Base-by-base conservation (phyloP, 1,140 invertebrate species). In the Achatina immaculata region DNA sequence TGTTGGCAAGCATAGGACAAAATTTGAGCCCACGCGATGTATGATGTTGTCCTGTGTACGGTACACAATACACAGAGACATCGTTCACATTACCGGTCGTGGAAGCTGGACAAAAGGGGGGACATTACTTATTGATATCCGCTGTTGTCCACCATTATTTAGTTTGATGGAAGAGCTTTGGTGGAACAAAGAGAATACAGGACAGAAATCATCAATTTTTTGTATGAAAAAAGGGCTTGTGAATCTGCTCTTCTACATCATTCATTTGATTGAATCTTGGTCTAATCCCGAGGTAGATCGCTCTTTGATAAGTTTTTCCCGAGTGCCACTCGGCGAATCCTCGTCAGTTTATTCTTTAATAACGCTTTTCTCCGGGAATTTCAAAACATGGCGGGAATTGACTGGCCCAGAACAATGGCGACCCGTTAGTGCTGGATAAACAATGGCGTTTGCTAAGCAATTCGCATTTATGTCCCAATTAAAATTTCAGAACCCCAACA, bases 111-210 rank as follows among this genome's bases (percentile, higher is more conserved):
- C 36, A 74, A 45, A 36, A 72, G 14, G 36, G 28, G 14, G n/a
- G 34, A 76, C 55, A 76, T 76, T 76, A 76, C 74, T 76, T 76
- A 76, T 76, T 76, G 38, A 76, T 76, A 58, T 43, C 55, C 14
- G 31, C 51, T 19, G 38, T 76, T 76, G 74, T 76, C 16, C 1
- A 43, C 48, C 40, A 19, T 19, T 62, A 34, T 76, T 62, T 55
- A 43, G 6, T n/a, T 38, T 76, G 74, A 76, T 76, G 74, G 34
- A 31, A 43, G 28, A 55, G 24, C 55, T 14, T 55, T n/a, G 11
- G 24, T n/a, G 11, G 24, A 34, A n/a, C 16, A 65, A 76, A 76
- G n/a, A n/a, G n/a, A 62, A 16, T 55, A 62, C 0, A 36, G 16
- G 62, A 34, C 14, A 76, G 24, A 76, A 76, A 31, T 24, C 72